Evolutionary conservation across 2,113 vertebrate genomes (phyloP).

Genomic region (Peromyscus californicus): DNA sequence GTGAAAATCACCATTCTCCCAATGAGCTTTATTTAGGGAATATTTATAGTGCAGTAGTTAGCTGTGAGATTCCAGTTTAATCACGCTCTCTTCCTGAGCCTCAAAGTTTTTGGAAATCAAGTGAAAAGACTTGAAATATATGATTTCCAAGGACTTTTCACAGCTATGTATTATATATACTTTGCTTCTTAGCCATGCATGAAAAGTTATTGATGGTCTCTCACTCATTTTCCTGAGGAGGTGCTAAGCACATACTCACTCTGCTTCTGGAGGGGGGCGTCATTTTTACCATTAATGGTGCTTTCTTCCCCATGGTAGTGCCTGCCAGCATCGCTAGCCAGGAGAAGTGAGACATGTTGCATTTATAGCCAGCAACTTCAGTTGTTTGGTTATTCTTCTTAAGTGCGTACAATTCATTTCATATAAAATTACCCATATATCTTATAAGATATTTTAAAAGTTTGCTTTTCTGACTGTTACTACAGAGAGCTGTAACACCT

Average conservation of each 20-base stretch:
- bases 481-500: conserved; percentile 26
- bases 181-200: conserved; percentile 58
- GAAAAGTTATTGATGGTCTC: conserved; percentile 70
- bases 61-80: neutral
- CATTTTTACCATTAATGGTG: conserved; percentile 61
- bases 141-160: conserved; percentile 49
- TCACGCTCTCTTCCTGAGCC: conserved; percentile 9
- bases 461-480: neutral
- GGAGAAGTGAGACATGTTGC: neutral
- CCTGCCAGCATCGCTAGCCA: conserved; percentile 37
- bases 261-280: conserved; percentile 51
- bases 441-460: conserved; percentile 13
- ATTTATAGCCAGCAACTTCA: conserved; percentile 42
- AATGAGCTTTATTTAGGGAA: neutral
- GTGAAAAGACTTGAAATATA: conserved; percentile 47
- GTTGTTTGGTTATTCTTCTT: conserved; percentile 27
- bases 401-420: neutral
- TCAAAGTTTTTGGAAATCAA: conserved; percentile 42
- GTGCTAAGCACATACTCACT: conserved; percentile 71
- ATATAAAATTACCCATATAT: conserved; percentile 18
- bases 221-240: conserved; percentile 64
- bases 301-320: conserved; percentile 38
- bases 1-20: neutral
- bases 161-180: conserved; percentile 7
- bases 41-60: neutral